Percentiles rank a stretch among this genome's conserved stretches.
Conservation (phyloP, 2,888 invertebrate species). For the Agrypnus murinus region DNA sequence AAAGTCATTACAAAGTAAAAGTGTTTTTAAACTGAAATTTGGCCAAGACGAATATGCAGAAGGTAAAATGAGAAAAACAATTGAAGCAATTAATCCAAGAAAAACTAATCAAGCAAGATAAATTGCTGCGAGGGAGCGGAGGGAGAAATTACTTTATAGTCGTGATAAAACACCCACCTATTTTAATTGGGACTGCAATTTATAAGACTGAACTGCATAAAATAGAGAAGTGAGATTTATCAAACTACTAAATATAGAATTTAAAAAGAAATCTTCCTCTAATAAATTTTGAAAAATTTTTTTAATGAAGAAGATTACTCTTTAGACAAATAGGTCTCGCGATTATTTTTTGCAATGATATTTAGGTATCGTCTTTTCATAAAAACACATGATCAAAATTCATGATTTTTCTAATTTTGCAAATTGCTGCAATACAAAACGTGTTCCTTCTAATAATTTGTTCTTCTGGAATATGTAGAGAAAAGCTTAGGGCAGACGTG, state of each 20-base stretch:
- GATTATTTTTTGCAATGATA: no score
- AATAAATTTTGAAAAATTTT: conserved; percentile 9
- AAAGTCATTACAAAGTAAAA: conserved; percentile 50
- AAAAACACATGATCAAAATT: no score
- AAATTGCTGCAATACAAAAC: conserved; percentile 26
- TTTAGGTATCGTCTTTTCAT: no score
- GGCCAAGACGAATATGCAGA: conserved; percentile 69
- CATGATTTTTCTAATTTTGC: conserved; percentile 2
- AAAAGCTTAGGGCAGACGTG: conserved; percentile 45
- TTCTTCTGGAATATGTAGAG: conserved; percentile 49
- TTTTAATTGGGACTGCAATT: conserved; percentile 70
- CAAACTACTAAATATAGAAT: conserved; percentile 47
- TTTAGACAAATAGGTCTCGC: no score
- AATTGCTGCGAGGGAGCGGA: conserved; percentile 67
- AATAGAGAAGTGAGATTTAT: conserved; percentile 48
- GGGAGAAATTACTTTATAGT: conserved; percentile 71
- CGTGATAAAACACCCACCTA: conserved; percentile 71
- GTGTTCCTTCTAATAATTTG: conserved; percentile 45
- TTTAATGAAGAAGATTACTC: no score
- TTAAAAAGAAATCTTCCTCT: conserved; percentile 14
- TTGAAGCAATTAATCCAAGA: conserved; percentile 72
- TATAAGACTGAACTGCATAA: conserved; percentile 63
- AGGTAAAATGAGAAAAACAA: conserved; percentile 72
- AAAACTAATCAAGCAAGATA: conserved; percentile 73
- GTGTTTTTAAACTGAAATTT: conserved; percentile 63